Percentiles rank a stretch among this genome's conserved stretches.
Evolutionary conservation across 2,888 invertebrate genomes (phyloP).

Genomic region (Xestoiulus laeticollis): DNA sequence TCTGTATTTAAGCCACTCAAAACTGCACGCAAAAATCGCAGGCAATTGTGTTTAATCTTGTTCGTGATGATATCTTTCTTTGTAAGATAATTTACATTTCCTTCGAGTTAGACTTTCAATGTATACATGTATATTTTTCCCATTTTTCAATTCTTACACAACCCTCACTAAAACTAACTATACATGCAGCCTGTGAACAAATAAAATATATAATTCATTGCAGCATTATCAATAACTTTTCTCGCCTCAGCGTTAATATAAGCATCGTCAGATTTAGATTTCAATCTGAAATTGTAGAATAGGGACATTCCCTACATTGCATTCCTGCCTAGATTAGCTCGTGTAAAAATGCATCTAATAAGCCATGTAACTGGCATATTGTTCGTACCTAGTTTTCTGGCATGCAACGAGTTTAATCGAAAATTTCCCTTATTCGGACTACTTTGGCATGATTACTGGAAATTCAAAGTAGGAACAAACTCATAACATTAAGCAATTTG

Average conservation of each 20-base stretch:
- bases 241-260: too few relatives aligned
- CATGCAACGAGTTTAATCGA: slow-evolving; percentile 6
- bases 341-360: not conserved
- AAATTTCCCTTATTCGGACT: not conserved
- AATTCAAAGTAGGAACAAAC: slow-evolving; percentile 30
- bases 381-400: not conserved
- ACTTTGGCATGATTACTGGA: slow-evolving; percentile 17
- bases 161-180: too few relatives aligned
- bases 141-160: too few relatives aligned
- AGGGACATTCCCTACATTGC: not conserved
- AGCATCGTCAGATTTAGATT: too few relatives aligned
- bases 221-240: too few relatives aligned
- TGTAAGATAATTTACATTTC: too few relatives aligned
- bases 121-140: too few relatives aligned
- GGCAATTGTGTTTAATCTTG: not conserved
- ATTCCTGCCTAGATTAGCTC: not conserved
- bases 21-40: not conserved
- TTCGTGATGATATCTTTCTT: too few relatives aligned
- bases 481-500: slow-evolving; percentile 23
- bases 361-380: not conserved
- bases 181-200: too few relatives aligned
- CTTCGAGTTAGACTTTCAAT: too few relatives aligned
- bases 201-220: too few relatives aligned
- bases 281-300: not conserved
- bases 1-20: not conserved